Conservation (phyloP, 2,113 vertebrate species). For the Tetrax tetrax region DNA sequence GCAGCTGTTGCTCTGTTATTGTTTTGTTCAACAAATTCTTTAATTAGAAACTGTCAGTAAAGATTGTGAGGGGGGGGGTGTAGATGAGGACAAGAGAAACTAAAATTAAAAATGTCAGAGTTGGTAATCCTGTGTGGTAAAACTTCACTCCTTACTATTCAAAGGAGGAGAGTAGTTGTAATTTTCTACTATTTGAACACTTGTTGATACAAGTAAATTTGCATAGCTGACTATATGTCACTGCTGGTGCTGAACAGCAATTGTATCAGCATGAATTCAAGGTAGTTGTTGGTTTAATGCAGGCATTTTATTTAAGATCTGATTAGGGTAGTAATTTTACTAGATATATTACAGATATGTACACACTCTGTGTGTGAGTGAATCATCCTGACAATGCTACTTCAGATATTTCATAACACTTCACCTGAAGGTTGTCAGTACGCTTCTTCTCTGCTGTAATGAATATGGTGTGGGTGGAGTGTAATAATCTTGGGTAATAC, state of each 20-base stretch:
- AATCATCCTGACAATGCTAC: neutral
- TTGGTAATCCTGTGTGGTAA: neutral
- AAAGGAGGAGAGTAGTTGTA: neutral
- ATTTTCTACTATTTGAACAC: neutral
- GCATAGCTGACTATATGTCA: neutral
- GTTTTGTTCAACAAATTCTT: neutral
- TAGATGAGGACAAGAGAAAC: neutral
- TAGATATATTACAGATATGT: neutral
- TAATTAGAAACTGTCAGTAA: neutral
- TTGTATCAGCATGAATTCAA: neutral
- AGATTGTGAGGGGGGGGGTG: neutral
- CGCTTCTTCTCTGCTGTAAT: accelerated
- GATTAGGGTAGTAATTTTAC: neutral
- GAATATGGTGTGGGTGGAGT: neutral
- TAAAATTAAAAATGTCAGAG: neutral
- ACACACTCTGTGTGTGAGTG: neutral
- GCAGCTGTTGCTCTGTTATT: neutral
- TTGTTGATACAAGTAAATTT: neutral
- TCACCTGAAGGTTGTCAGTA: neutral
- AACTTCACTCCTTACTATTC: neutral
- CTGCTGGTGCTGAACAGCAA: neutral
- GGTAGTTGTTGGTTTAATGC: neutral
- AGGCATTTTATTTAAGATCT: neutral
- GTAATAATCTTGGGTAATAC: neutral
- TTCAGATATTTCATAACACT: neutral